Evolutionary conservation across 2,797 vertebrate genomes (phyloP).

Genomic region (Microctenopoma lineatum): DNA sequence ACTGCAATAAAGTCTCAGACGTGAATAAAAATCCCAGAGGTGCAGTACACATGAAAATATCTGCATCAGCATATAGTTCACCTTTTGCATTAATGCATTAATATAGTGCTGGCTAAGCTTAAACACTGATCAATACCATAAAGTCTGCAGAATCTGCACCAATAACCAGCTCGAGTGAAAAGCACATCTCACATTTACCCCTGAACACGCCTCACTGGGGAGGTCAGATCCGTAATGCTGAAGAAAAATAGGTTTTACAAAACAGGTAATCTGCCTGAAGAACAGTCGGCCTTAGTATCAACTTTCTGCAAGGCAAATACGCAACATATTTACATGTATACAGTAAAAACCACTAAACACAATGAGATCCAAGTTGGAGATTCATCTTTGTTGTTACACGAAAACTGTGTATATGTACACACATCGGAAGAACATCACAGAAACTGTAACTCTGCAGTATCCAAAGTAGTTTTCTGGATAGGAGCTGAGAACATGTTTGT

Average conservation of each 20-base stretch:
- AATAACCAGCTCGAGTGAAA: conserved; percentile 17
- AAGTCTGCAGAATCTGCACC: conserved; percentile 28
- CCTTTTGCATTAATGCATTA: conserved; percentile 34
- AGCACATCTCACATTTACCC: conserved; percentile 3
- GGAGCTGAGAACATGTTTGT: too few relatives aligned
- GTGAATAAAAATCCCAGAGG: neutral
- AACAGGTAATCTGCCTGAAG: too few relatives aligned
- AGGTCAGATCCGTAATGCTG: conserved; percentile 3
- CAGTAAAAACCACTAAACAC: neutral
- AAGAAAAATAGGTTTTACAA: neutral
- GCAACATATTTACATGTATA: neutral
- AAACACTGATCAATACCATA: conserved; percentile 49
- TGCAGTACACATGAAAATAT: neutral
- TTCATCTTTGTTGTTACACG: neutral
- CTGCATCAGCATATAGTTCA: conserved; percentile 35
- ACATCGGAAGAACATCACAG: neutral
- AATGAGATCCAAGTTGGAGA: neutral
- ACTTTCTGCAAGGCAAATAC: neutral
- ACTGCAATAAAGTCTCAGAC: too few relatives aligned
- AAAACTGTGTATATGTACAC: conserved; percentile 5
- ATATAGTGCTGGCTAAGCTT: conserved; percentile 35
- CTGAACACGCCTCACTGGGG: conserved; percentile 7
- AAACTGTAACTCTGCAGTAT: too few relatives aligned
- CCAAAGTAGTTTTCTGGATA: too few relatives aligned
- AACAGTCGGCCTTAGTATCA: too few relatives aligned